These are phyloP conservation scores for Hyppa rectilinea DNA, from an alignment of 2,888 invertebrate species.

Conservation along the genomic window DNA sequence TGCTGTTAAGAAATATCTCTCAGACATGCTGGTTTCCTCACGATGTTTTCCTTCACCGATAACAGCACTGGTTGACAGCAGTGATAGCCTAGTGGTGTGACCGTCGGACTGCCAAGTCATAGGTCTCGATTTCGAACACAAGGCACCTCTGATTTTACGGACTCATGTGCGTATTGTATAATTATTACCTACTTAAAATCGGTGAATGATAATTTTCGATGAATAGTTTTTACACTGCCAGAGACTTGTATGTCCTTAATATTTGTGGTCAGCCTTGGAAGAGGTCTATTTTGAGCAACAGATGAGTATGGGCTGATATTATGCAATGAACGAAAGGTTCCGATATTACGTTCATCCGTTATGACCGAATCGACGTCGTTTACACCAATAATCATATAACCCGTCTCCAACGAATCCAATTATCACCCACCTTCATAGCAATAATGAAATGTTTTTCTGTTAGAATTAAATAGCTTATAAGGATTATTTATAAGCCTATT, in stretches of 20 bases:
- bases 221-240: neutral
- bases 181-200: too few relatives aligned
- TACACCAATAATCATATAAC: slow-evolving; percentile 10
- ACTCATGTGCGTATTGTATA: too few relatives aligned
- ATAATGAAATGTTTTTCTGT: slow-evolving; percentile 20
- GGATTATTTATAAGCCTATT: slow-evolving; percentile 49
- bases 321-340: neutral
- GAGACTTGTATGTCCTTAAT: neutral
- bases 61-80: too few relatives aligned
- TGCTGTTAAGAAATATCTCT: too few relatives aligned
- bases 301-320: neutral
- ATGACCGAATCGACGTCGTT: neutral
- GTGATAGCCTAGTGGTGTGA: too few relatives aligned
- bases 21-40: too few relatives aligned
- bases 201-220: too few relatives aligned
- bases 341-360: neutral
- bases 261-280: neutral
- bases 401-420: slow-evolving; percentile 10
- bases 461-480: slow-evolving; percentile 27
- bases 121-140: too few relatives aligned
- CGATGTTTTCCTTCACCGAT: too few relatives aligned
- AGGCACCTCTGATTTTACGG: too few relatives aligned
- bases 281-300: neutral
- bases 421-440: slow-evolving; percentile 16
- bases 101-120: too few relatives aligned